Percentiles rank a stretch among this genome's conserved stretches.
Conservation (phyloP, 2,113 vertebrate genomes). For the Sebastes schlegelii region DNA sequence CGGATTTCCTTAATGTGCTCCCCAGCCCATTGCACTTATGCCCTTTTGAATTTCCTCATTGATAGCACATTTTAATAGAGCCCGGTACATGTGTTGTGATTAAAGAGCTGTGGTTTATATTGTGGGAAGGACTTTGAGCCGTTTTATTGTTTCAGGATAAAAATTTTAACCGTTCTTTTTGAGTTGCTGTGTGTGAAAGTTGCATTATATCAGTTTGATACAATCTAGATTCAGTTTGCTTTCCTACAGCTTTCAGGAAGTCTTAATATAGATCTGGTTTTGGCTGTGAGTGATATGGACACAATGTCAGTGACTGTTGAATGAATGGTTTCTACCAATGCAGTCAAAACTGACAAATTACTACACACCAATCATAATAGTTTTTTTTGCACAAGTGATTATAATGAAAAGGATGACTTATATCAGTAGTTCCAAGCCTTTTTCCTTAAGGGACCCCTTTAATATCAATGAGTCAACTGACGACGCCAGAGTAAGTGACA, state of each 20-base stretch:
- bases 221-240: constrained; percentile 66
- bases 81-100: not conserved
- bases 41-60: constrained; percentile 50
- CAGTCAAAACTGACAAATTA: not conserved
- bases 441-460: no score
- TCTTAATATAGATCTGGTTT: constrained; percentile 65
- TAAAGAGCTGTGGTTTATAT: not conserved
- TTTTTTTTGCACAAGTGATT: not conserved
- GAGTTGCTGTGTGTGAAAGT: constrained; percentile 36
- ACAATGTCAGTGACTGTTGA: constrained; percentile 42
- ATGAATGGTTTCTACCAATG: constrained; percentile 31
- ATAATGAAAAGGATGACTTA: not conserved
- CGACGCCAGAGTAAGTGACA: no score
- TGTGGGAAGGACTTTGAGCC: constrained; percentile 25
- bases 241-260: constrained; percentile 64
- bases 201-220: constrained; percentile 67
- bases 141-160: not conserved
- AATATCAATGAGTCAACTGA: no score
- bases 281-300: constrained; percentile 18
- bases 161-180: not conserved
- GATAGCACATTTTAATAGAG: constrained; percentile 38
- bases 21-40: constrained; percentile 75
- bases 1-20: constrained; percentile 90
- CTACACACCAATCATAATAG: not conserved
- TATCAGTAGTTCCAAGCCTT: no score